Evolutionary conservation across 2,888 invertebrate genomes (phyloP).

Genomic region (Chrysolina americana): DNA sequence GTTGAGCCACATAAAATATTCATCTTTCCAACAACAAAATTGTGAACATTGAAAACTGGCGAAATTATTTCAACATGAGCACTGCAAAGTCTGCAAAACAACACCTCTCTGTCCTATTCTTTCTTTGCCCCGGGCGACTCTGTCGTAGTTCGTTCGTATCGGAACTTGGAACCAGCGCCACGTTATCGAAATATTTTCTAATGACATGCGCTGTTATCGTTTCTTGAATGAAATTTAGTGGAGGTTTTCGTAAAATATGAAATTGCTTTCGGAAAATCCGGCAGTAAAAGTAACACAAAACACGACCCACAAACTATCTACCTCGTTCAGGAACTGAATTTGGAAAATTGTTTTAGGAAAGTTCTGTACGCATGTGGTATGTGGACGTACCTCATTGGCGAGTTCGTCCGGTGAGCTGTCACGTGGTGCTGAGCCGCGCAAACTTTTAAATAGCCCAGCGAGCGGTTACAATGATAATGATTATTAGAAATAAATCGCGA

Average conservation of each 20-base stretch:
- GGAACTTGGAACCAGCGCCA: constrained; percentile 9
- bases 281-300: not conserved
- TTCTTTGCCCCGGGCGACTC: constrained; percentile 3
- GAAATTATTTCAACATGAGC: not conserved
- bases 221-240: not conserved
- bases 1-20: not conserved
- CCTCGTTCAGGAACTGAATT: constrained; percentile 23
- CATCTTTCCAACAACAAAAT: not conserved
- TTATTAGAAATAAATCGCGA: constrained; percentile 51
- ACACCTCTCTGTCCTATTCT: not conserved
- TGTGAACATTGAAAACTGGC: not conserved
- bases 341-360: constrained; percentile 7
- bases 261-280: not conserved
- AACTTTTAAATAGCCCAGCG: constrained; percentile 50
- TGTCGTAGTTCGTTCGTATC: constrained; percentile 1
- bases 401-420: constrained; percentile 30
- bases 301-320: constrained; percentile 19
- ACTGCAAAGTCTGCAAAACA: not conserved
- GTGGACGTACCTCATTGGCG: constrained; percentile 71
- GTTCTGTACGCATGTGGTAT: constrained; percentile 62
- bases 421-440: constrained; percentile 51
- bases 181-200: not conserved
- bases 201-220: constrained; percentile 16
- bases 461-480: constrained; percentile 49
- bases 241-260: not conserved